Evolutionary conservation across 2,113 vertebrate species (phyloP).

Genomic region (Oenanthe melanoleuca): DNA sequence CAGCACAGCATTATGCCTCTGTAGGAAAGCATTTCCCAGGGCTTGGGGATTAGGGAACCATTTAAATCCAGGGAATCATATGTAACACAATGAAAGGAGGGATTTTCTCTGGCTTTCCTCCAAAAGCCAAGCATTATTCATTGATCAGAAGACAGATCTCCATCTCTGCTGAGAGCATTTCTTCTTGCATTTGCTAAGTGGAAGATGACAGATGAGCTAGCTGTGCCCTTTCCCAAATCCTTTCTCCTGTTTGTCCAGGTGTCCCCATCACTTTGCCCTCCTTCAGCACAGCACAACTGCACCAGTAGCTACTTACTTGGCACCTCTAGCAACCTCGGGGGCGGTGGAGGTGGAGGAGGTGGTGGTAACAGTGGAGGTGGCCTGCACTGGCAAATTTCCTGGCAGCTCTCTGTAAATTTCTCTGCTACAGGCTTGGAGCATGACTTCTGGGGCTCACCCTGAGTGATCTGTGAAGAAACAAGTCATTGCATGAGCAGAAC

Average conservation of each 20-base stretch:
- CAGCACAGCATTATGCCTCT: accelerated
- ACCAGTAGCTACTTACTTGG: constrained; percentile 78
- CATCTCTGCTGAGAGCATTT: constrained; percentile 32
- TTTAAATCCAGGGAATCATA: background rate
- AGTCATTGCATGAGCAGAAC: constrained; percentile 21
- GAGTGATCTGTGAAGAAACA: constrained; percentile 78
- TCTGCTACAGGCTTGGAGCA: constrained; percentile 86
- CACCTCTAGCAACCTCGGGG: constrained; percentile 84
- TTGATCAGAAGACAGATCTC: constrained; percentile 42
- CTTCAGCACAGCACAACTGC: background rate
- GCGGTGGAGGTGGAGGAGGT: constrained; percentile 89
- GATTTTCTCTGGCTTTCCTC: constrained; percentile 40
- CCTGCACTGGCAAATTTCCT: constrained; percentile 90
- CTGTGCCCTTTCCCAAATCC: constrained; percentile 13
- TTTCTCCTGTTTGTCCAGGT: background rate
- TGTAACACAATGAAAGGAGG: background rate
- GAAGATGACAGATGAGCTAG: constrained; percentile 64
- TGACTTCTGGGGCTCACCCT: constrained; percentile 92
- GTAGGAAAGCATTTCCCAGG: background rate
- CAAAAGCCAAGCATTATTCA: constrained; percentile 48
- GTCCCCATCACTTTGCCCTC: accelerated
- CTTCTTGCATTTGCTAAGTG: constrained; percentile 68
- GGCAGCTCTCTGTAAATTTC: constrained; percentile 86
- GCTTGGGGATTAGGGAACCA: background rate
- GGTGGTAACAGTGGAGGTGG: constrained; percentile 89